Base-by-base conservation (phyloP, 2,888 invertebrate species). In the Agonopterix subpropinquella region DNA sequence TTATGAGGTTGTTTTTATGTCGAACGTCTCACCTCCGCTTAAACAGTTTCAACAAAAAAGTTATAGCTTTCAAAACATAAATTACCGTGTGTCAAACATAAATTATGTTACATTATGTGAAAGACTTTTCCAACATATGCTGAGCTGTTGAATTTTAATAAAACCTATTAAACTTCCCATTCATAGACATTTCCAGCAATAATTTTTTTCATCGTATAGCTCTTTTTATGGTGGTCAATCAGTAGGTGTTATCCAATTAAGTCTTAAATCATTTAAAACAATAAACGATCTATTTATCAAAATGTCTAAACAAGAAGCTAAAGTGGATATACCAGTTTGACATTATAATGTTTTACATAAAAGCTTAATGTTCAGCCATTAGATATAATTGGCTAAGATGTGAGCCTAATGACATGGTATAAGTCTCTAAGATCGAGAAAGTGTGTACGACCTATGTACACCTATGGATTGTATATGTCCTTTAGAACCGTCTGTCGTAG, bases 351-450 rank as follows among this genome's bases (percentile, higher is more conserved):
- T 69, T 74, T 73, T 64, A 75, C 77, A 77, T 75, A 72, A 69
- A 77, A 71, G 77, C 71, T 65, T 76, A 77, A 76, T 71, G 71
- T 64, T 55, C 28, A 45, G 49, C 54, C 55, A 64, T 70, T 65
- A 57, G 47, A 45, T 42, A 45, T 49, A 53, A 48, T 52, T 51
- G 50, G 46, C 36, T 42, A 46, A 46, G 41, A 39, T 44, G 49
- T 18, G 37, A 43, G 43, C 4, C 36, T 13, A 28, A 28, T 28
- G 28, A 28, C 28, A 28, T 28, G 28, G 28, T 28, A 28, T 28
- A 28, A 5, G 28, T 28, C 28, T 28, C 28, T 18, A 18, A 28
- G 28, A 28, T 5, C 28, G 28, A 28, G 28, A 28, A 28, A 28
- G 28, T 28, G 28, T 28, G 28, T 28, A 28, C 28, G 4, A 28